Conservation (phyloP, 2,113 vertebrate genomes). For the Cephalophus harveyi region DNA sequence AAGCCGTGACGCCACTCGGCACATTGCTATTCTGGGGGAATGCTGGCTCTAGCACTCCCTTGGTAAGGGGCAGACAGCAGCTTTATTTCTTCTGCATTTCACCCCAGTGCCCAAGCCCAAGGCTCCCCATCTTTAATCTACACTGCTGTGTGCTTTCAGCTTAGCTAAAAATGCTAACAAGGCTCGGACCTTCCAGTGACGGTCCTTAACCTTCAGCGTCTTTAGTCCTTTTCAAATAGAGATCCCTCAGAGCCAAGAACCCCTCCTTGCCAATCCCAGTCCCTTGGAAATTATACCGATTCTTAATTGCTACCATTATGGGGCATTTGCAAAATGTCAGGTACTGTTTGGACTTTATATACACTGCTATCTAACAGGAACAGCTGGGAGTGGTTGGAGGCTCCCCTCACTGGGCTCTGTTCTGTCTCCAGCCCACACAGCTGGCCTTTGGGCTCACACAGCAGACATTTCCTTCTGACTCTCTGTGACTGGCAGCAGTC, state of each 20-base stretch:
- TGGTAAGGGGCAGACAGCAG: not conserved
- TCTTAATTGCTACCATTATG: not conserved
- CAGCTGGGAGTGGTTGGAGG: not conserved
- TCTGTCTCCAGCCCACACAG: not conserved
- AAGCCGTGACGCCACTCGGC: not conserved
- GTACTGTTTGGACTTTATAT: not conserved
- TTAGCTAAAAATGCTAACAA: slow-evolving; percentile 15
- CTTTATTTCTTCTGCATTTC: not conserved
- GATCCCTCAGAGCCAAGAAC: not conserved
- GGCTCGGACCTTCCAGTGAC: not conserved
- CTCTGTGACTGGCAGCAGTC: not conserved
- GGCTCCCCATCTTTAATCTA: slow-evolving; percentile 2
- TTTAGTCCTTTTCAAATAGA: not conserved
- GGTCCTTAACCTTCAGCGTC: not conserved
- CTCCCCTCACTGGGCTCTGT: not conserved
- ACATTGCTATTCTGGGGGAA: not conserved
- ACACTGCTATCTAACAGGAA: not conserved
- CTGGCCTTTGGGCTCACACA: not conserved
- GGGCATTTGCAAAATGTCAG: not conserved
- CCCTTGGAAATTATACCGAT: not conserved
- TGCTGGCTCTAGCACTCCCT: not conserved
- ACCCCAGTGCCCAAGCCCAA: not conserved
- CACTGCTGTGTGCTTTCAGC: not conserved
- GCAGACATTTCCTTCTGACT: not conserved
- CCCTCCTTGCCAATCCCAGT: not conserved